phyloP scores from a whole-genome alignment of 2,888 invertebrate genomes.

The Psylliodes chrysocephalus region DNA sequence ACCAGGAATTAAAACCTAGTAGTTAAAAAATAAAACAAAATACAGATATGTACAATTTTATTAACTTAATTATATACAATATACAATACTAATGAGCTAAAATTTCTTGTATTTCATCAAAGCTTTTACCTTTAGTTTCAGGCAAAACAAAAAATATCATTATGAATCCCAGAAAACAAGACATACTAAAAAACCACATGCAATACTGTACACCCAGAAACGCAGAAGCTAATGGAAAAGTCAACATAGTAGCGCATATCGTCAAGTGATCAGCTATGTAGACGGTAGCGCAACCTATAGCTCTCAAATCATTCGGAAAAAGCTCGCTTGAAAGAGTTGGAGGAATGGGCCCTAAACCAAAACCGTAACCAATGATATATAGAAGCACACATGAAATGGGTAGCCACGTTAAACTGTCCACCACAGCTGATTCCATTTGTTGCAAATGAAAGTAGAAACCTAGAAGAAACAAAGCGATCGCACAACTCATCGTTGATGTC shows the following conservation, averaged over 20 bases:
- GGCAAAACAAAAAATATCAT: slow-evolving; percentile 4
- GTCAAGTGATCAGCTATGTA: background rate
- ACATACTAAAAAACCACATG: slow-evolving; percentile 21
- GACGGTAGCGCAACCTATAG: background rate
- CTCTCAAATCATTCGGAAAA: slow-evolving; percentile 18
- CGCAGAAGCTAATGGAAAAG: slow-evolving; percentile 9
- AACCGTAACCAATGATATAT: slow-evolving; percentile 60
- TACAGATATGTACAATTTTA: too few relatives aligned
- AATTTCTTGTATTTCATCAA: slow-evolving; percentile 10
- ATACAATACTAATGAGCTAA: background rate
- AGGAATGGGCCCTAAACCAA: slow-evolving; percentile 16
- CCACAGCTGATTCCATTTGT: slow-evolving; percentile 2
- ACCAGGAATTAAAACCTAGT: too few relatives aligned
- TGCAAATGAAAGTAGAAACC: slow-evolving; percentile 42
- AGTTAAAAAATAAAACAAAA: too few relatives aligned
- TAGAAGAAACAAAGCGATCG: slow-evolving; percentile 63
- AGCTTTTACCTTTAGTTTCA: slow-evolving; percentile 26
- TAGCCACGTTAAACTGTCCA: slow-evolving; percentile 70
- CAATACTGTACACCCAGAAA: slow-evolving; percentile 11
- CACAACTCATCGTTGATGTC: slow-evolving; percentile 73
- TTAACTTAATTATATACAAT: too few relatives aligned
- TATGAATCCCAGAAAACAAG: background rate
- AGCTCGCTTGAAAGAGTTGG: slow-evolving; percentile 3
- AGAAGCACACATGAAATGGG: slow-evolving; percentile 76
- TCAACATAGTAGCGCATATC: background rate